phyloP scores from a whole-genome alignment of 2,113 vertebrate species.

The Lepidothrix coronata region DNA sequence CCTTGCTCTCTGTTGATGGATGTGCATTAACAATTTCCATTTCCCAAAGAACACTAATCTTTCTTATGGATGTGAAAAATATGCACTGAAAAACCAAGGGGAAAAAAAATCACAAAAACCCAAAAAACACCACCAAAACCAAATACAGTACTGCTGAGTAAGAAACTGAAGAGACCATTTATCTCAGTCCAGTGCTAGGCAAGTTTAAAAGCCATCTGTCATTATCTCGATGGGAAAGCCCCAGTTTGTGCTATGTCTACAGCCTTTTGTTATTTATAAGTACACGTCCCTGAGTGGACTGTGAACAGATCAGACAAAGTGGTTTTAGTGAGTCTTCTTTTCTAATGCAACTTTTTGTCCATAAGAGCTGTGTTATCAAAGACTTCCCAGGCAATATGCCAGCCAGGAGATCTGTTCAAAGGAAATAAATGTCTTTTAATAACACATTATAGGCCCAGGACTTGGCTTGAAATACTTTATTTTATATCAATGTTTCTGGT shows the following conservation, averaged over 20 bases:
- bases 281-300: slow-evolving; percentile 71
- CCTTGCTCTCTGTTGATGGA: slow-evolving; percentile 71
- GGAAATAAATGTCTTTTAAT: slow-evolving; percentile 12
- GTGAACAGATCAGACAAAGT: slow-evolving; percentile 57
- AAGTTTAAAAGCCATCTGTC: slow-evolving; percentile 83
- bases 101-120: not conserved
- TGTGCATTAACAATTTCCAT: slow-evolving; percentile 76
- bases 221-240: slow-evolving; percentile 80
- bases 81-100: slow-evolving; percentile 74
- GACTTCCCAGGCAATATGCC: slow-evolving; percentile 43
- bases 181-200: slow-evolving; percentile 75
- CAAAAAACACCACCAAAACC: not conserved
- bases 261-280: slow-evolving; percentile 66
- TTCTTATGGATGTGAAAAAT: slow-evolving; percentile 72
- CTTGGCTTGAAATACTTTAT: not conserved
- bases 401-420: slow-evolving; percentile 21
- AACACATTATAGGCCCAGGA: not conserved
- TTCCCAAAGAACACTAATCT: slow-evolving; percentile 80
- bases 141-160: slow-evolving; percentile 77
- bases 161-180: slow-evolving; percentile 77
- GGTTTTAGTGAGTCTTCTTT: slow-evolving; percentile 56
- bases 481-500: not conserved
- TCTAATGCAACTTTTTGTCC: slow-evolving; percentile 15
- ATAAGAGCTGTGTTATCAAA: slow-evolving; percentile 53
- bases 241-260: slow-evolving; percentile 58